These are phyloP conservation scores for Pteromalus puparum DNA, from an alignment of 1,140 invertebrate species.

Conservation along the genomic window DNA sequence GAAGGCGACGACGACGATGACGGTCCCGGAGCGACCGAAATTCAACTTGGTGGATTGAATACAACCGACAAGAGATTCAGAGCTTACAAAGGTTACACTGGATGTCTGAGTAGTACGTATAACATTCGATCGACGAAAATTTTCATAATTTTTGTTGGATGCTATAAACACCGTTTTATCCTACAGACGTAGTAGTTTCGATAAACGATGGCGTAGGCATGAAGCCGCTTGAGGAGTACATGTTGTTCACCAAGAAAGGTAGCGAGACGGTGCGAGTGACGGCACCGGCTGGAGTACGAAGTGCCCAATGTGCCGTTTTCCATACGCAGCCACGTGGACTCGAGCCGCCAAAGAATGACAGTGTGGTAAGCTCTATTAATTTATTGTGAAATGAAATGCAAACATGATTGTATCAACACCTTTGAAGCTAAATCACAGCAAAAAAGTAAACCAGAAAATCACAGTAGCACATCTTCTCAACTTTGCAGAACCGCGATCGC, in stretches of 20 bases:
- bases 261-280: constrained; percentile 88
- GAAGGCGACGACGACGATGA: constrained; percentile 62
- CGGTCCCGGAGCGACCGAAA: constrained; percentile 82
- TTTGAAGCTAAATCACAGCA: too few species aligned
- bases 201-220: constrained; percentile 84
- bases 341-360: constrained; percentile 81
- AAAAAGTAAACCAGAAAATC: neutral
- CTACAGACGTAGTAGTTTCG: constrained; percentile 86
- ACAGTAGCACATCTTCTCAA: neutral
- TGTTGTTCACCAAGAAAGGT: constrained; percentile 88
- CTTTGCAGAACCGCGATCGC: constrained; percentile 80
- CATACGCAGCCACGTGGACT: constrained; percentile 77
- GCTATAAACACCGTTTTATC: constrained; percentile 31
- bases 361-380: constrained; percentile 75
- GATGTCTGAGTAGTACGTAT: constrained; percentile 90
- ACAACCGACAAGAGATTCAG: constrained; percentile 86
- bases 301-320: constrained; percentile 88
- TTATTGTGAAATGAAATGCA: neutral
- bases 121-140: neutral
- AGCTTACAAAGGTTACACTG: constrained; percentile 90
- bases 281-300: constrained; percentile 88
- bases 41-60: constrained; percentile 90
- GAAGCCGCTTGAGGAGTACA: constrained; percentile 92
- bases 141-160: neutral
- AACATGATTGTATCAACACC: too few species aligned